A percentile compares a stretch with the other conserved stretches of the same genome.
Conservation (phyloP, 1,140 invertebrate species). For the Scylla paramamosain region DNA sequence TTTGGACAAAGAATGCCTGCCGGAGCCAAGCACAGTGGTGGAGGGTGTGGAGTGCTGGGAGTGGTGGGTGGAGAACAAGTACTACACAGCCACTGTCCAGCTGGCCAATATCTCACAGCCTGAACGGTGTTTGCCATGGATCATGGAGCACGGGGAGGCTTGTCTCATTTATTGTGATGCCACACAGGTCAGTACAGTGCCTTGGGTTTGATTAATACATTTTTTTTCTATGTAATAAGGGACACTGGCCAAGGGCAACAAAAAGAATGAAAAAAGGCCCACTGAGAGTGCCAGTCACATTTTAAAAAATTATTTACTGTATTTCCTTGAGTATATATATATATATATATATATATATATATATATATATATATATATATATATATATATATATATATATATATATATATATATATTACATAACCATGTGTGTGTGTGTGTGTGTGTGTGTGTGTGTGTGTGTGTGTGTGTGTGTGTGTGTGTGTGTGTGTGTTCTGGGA, state of each 20-base stretch:
- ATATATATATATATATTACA: too few relatives aligned
- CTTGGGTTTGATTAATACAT: constrained; percentile 79
- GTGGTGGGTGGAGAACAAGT: constrained; percentile 86
- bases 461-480: too few relatives aligned
- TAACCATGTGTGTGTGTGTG: too few relatives aligned
- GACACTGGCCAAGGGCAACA: too few relatives aligned
- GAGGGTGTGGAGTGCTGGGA: constrained; percentile 80
- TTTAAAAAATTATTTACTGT: not conserved
- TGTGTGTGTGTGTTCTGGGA: too few relatives aligned
- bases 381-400: too few relatives aligned
- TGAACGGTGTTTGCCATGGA: constrained; percentile 80
- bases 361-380: too few relatives aligned
- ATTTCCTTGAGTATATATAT: not conserved
- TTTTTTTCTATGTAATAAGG: not conserved
- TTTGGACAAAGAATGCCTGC: constrained; percentile 51
- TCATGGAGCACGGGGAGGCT: constrained; percentile 83
- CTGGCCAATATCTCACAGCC: constrained; percentile 82
- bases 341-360: too few relatives aligned
- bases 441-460: too few relatives aligned
- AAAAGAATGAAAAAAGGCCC: too few relatives aligned
- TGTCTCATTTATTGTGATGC: constrained; percentile 84
- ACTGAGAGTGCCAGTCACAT: not conserved
- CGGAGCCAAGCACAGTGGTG: not conserved
- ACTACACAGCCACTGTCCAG: constrained; percentile 84
- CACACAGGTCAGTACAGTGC: constrained; percentile 82